Percentiles rank a stretch among this genome's conserved stretches.
phyloP scores from a whole-genome alignment of 2,113 vertebrate species.

The Oreochromis aureus region DNA sequence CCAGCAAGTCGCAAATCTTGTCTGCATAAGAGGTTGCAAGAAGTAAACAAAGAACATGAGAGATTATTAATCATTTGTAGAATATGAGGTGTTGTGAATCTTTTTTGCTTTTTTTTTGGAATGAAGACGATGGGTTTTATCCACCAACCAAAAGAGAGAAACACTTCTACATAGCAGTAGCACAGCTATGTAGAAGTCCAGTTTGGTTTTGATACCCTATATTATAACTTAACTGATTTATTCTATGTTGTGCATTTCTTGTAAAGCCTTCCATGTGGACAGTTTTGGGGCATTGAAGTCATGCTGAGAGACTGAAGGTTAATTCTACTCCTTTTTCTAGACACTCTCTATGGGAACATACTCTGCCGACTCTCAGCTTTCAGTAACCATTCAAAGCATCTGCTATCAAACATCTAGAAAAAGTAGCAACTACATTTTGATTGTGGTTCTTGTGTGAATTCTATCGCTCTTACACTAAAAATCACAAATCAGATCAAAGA shows the following conservation, averaged over 20 bases:
- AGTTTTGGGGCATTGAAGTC: background rate
- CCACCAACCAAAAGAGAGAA: background rate
- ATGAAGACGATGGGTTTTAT: background rate
- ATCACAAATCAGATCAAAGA: background rate
- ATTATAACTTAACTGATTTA: background rate
- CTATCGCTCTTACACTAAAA: background rate
- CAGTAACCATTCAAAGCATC: background rate
- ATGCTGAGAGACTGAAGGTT: background rate
- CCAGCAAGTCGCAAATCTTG: background rate
- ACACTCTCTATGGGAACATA: background rate
- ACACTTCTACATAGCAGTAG: background rate
- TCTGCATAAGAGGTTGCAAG: background rate
- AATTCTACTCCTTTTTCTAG: background rate
- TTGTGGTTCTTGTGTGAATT: background rate
- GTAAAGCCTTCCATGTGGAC: background rate
- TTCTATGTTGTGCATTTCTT: background rate
- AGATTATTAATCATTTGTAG: background rate
- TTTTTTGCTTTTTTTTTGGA: background rate
- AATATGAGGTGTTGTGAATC: background rate
- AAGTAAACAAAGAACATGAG: background rate
- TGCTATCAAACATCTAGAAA: background rate
- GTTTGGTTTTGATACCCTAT: background rate
- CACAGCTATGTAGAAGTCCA: background rate
- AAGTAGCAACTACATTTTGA: background rate
- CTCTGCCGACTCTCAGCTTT: rapidly evolving